Evolutionary conservation across 2,888 invertebrate species (phyloP), one percentile per base, ranked within the genome.

Genomic region (Conistra vaccinii): DNA sequence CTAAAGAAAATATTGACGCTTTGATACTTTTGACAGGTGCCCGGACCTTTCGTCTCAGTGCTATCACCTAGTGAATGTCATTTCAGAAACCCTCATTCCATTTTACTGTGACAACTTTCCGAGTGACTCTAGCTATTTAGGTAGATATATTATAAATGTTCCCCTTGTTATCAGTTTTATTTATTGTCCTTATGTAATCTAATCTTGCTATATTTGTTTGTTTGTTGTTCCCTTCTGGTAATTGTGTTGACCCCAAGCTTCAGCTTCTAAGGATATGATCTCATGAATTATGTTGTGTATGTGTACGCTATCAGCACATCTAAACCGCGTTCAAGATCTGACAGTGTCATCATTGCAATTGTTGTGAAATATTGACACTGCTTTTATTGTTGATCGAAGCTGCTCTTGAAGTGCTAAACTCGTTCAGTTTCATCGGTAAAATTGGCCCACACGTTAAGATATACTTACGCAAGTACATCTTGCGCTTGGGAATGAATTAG

Each of bases 131-230:
- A 20, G 26, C 26, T 48, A 32, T 53, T 20, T 57, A 35, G 53
- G 55, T 69, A 12, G 23, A 1, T 20, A 35, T 23, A 32, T 60
- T 39, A 78, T 45, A 29, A 17, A 73, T 80, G 55, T 80, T 57
- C 45, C 23, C 57, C 80, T 73, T 23, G 12, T 71, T 77, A 67
- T 77, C 67, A 68, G 55, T 51, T 51, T 62, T 69, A 69, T 80
- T 82, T 82, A 76, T 81, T 32, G 53, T 67, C 62, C 9, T 26
- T 1, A 5, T 29, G 32, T 53, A 32, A 39, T 79, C 35, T 53
- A 32, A 39, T 79, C 35, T 74, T 45, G 32, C 29, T 39, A 9
- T 62, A 10, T 65, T 79, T 66, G 14, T 69, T 79, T 66, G 12
- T 69, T 80, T 69, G 35, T 45, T 65, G 14, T 35, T 53, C 7